These are phyloP conservation scores for Mesoligia furuncula DNA, from an alignment of 2,888 invertebrate species.

Conservation along the genomic window DNA sequence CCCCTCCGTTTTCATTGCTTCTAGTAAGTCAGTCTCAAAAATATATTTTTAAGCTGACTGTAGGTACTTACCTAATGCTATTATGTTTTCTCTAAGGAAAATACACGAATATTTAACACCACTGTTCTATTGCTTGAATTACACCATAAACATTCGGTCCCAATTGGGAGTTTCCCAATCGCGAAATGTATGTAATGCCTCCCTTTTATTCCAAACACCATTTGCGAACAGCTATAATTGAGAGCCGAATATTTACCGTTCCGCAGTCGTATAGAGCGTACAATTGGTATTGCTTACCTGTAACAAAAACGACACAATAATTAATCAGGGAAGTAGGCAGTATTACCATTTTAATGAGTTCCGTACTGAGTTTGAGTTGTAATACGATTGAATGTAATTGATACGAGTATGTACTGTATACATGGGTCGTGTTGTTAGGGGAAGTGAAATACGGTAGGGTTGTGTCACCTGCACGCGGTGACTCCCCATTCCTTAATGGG, in stretches of 20 bases:
- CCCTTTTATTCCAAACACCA: conserved; percentile 39
- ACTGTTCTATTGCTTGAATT: conserved; percentile 28
- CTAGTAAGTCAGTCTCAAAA: neutral
- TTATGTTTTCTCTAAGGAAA: neutral
- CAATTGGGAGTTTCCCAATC: conserved; percentile 50
- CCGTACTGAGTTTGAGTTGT: conserved; percentile 19
- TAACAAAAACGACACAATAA: conserved; percentile 66
- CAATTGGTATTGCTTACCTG: conserved; percentile 70
- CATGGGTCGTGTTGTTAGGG: conserved; percentile 1
- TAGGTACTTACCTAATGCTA: neutral
- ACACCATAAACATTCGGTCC: conserved; percentile 33
- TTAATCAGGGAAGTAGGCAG: conserved; percentile 47
- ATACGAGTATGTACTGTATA: conserved; percentile 17
- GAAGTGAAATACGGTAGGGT: conserved; percentile 2
- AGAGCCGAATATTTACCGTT: conserved; percentile 57
- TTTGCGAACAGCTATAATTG: conserved; percentile 41
- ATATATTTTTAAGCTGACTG: neutral
- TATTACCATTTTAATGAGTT: conserved; percentile 53
- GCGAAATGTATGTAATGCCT: conserved; percentile 31
- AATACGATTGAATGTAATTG: conserved; percentile 37
- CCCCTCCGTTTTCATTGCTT: neutral
- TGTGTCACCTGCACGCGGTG: conserved; percentile 16
- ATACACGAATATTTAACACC: conserved; percentile 9
- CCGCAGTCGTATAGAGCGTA: conserved; percentile 40
- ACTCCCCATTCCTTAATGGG: too few species aligned